Base-by-base conservation (phyloP, 2,888 invertebrate genomes). In the Conistra vaccinii region DNA sequence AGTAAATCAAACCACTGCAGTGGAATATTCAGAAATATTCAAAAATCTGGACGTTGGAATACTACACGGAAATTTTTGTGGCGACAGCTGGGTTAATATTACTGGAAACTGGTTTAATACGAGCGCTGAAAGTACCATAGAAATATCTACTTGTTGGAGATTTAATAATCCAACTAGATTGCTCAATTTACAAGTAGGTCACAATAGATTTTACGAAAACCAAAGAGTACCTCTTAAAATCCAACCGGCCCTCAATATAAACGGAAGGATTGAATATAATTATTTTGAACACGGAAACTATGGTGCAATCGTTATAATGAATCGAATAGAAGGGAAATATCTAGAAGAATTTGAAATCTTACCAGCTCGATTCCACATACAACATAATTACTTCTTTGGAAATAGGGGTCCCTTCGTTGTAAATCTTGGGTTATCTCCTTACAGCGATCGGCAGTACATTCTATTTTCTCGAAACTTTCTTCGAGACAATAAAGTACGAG, bases 61-160 rank as follows among this genome's bases (percentile, higher is more conserved):
- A 61, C 95, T 99, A 69, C 98, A 99, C 85, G 99, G 99, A 4
- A 99, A 99, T 93, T 99, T 98, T 90, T 99, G 99, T 90, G 98
- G 98, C 9, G 97, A 97, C 88, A 97, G 98, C 62, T 97, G 98
- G 95, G 97, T 99, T 1, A 99, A 99, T 92, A 97, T 99, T n/a
- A 99, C 98, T 1, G 98, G 98, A n/a, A 99, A 99, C 91, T 97
- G 97, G 93, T 99, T 99, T 92, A 98, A 98, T 86, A 97, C 97
- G 65, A 98, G 98, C 87, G 92, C 97, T 45, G 97, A 98, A 88
- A 98, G 98, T 78, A 98, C 98, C 1, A 95, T 99, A 45, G 98
- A 98, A 90, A 96, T 99, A 73, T 97, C 98, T 76, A 98, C 99
- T 0, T 99, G 99, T 93, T 99, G 98, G 98, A 97, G 95, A 87